Base-by-base conservation (phyloP, 2,888 invertebrate species). In the Abrostola triplasia region DNA sequence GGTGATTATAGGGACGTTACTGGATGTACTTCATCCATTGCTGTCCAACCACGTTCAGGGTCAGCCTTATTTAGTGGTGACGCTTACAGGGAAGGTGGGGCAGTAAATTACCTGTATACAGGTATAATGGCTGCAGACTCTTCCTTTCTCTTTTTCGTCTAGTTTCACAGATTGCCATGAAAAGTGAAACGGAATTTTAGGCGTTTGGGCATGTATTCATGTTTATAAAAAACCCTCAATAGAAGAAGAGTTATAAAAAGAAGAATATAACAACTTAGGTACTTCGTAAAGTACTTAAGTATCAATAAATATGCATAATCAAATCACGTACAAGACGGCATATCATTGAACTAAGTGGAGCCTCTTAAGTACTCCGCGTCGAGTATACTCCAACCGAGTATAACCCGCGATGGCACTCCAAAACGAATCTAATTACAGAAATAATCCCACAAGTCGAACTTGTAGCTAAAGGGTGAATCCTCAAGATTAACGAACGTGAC, bases 401-500 rank as follows among this genome's bases (percentile, higher is more conserved):
- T 37, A 67, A 68, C 71, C 68, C 60, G 64, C 62, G 13, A 64
- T 51, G 55, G 54, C 41, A 53, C 62, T 70, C 12, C 54, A 54
- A 76, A 70, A 72, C 71, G 67, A 70, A 75, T 70, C 74, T 80
- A 77, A 76, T 76, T 70, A 77, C 64, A 71, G 75, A 77, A 78
- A 81, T 79, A 77, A 77, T 67, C 73, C 75, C 70, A 70, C 70
- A 67, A 71, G 62, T 70, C 70, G 64, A 71, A 70, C 63, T 69
- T 59, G 37, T 24, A 75, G 61, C 63, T 58, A 77, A 82, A 77
- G 78, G 81, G 78, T 81, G 75, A 62, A 63, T 49, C 54, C 70
- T 79, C 76, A 75, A 71, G 69, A 80, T 81, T 79, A 80, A 73
- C 70, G 64, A 67, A 75, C 64, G 77, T 77, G 77, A 81, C 83